phyloP scores from a whole-genome alignment of 2,797 vertebrate genomes.

The Halcyon badia region DNA sequence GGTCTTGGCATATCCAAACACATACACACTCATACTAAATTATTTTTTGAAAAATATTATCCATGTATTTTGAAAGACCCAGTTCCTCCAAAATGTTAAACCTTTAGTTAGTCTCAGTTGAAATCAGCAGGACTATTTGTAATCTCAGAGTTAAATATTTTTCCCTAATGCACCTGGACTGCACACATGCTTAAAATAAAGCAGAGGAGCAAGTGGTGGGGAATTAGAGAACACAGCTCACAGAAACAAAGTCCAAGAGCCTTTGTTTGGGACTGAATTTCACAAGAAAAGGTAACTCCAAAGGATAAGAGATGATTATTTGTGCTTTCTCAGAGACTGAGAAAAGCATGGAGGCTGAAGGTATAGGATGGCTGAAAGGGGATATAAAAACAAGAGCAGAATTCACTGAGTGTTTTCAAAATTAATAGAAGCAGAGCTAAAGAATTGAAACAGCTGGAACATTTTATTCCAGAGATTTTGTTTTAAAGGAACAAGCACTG shows the following conservation, averaged over 20 bases:
- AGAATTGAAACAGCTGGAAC: constrained; percentile 9
- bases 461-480: neutral
- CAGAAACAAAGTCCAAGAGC: neutral
- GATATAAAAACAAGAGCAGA: neutral
- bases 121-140: neutral
- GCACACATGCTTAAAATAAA: neutral
- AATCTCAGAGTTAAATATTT: neutral
- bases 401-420: neutral
- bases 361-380: neutral
- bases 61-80: neutral
- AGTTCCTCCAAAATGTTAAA: neutral
- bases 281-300: neutral
- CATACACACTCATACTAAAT: neutral
- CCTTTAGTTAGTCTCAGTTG: neutral
- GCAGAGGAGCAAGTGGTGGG: neutral
- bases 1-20: neutral
- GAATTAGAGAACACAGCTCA: neutral
- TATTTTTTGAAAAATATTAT: neutral
- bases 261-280: neutral
- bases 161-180: neutral
- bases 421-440: neutral
- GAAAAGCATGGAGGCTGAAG: neutral
- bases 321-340: neutral
- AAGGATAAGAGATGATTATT: neutral
- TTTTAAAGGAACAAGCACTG: neutral